Conservation (phyloP, 1,140 invertebrate species). For the Lysiphlebus fabarum region DNA sequence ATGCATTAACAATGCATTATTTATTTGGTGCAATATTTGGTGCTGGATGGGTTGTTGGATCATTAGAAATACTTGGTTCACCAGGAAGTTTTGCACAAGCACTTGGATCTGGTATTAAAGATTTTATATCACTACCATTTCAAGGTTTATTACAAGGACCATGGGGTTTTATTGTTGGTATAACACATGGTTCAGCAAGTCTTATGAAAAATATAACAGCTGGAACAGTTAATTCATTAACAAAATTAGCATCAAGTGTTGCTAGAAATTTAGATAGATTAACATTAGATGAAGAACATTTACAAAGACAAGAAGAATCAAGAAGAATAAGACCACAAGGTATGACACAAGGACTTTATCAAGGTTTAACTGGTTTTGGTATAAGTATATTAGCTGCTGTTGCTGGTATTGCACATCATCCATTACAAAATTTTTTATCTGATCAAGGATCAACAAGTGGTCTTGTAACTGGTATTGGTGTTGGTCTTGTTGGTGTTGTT, state of each 20-base stretch:
- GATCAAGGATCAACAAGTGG: constrained; percentile 65
- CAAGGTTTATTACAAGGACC: constrained; percentile 81
- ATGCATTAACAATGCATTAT: constrained; percentile 83
- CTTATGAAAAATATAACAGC: constrained; percentile 78
- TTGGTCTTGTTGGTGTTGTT: constrained; percentile 78
- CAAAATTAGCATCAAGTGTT: constrained; percentile 86
- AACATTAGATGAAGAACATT: constrained; percentile 82
- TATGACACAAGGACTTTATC: constrained; percentile 75
- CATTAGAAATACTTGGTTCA: constrained; percentile 81
- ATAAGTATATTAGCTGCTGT: constrained; percentile 87
- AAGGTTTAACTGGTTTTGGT: constrained; percentile 85
- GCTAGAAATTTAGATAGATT: constrained; percentile 88
- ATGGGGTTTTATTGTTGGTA: constrained; percentile 76
- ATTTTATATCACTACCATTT: constrained; percentile 81
- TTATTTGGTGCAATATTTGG: constrained; percentile 85
- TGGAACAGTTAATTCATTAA: constrained; percentile 84
- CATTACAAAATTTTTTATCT: constrained; percentile 72
- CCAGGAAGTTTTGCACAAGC: constrained; percentile 86
- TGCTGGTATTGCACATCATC: constrained; percentile 89
- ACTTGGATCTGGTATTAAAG: constrained; percentile 77
- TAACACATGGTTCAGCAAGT: constrained; percentile 80
- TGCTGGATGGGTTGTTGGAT: constrained; percentile 90
- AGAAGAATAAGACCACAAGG: constrained; percentile 72
- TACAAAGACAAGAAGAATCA: constrained; percentile 71
- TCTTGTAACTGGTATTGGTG: constrained; percentile 77